Evolutionary conservation across 2,113 vertebrate genomes (phyloP), one percentile per base, ranked within the genome.

Genomic region (Gavia stellata): DNA sequence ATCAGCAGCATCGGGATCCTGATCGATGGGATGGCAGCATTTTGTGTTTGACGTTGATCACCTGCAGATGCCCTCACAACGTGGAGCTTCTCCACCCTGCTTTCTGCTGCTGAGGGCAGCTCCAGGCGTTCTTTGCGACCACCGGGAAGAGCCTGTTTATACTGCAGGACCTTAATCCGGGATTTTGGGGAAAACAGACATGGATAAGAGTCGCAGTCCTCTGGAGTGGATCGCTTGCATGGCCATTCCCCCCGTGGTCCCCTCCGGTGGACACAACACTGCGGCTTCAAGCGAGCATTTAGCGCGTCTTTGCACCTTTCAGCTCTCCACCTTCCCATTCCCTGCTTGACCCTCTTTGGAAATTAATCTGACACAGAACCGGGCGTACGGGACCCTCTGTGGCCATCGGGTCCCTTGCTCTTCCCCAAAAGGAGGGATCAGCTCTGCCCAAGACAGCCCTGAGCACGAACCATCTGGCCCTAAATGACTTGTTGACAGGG

Each of bases 401-500:
- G 7, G 8, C 40, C 52, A 18, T 9, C 3, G 9, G 28, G 38
- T 66, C 42, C 70, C 29, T 74, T 6, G 4, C 15, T 73, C 3
- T 74, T 85, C 79, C 45, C 74, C 28, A 3, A 31, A 1, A 47
- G 47, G 52, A 79, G n/a, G 34, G 61, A 66, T 34, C 59, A 31
- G 23, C 36, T 31, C 20, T 34, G 42, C 31, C 62, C 63, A 50
- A 36, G 52, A 33, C 56, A 75, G 40, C 73, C 63, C 65, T 2
- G 6, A 49, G 77, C 56, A 55, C 0, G 17, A 94, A 86, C 75
- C 83, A 62, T 19, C 78, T 74, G 80, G 71, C 47, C 73, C 86
- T 50, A 19, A 45, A 61, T 70, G 67, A 92, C 23, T 10, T 83
- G 93, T 4, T 94, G 96, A 95, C 83, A 88, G 93, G 93, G 95